Conservation (phyloP, 2,888 invertebrate species). For the Micoletzkya japonica region DNA sequence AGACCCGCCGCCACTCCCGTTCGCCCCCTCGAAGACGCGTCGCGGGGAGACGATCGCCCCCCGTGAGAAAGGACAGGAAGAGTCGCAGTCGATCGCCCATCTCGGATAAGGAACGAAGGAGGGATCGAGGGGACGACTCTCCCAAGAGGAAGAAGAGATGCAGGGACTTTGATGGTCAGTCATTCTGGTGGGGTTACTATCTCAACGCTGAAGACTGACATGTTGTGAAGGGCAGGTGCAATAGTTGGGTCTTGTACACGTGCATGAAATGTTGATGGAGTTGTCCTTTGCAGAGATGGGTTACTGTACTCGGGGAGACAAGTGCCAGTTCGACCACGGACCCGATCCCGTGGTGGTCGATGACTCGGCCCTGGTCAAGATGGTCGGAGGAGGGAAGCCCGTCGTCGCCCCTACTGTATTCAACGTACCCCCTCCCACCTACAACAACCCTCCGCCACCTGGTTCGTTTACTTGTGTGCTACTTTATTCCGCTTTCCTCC, state of each 20-base stretch:
- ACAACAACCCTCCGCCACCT: constrained; percentile 46
- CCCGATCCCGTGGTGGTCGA: constrained; percentile 89
- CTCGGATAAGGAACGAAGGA: constrained; percentile 30
- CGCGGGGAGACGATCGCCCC: constrained; percentile 54
- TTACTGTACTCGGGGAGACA: constrained; percentile 92
- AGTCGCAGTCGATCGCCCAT: constrained; percentile 37
- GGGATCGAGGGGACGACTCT: constrained; percentile 36
- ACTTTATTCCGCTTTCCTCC: not conserved
- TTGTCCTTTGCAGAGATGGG: constrained; percentile 77
- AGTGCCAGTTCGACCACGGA: constrained; percentile 96
- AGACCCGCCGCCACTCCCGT: constrained; percentile 31
- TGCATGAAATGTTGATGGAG: not conserved
- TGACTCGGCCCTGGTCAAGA: constrained; percentile 44
- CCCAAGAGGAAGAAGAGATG: constrained; percentile 69
- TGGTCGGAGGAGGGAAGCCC: constrained; percentile 30
- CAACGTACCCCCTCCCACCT: constrained; percentile 43
- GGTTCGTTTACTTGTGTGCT: constrained; percentile 28
- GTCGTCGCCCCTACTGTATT: constrained; percentile 15
- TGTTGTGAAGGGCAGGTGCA: not conserved
- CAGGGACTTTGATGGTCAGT: constrained; percentile 82
- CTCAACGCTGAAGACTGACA: not conserved
- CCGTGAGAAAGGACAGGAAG: constrained; percentile 10
- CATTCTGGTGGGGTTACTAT: not conserved
- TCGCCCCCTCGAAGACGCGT: constrained; percentile 31
- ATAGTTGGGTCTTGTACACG: not conserved